Conservation (phyloP, 1,140 invertebrate genomes). For the Drosophila serrata region DNA sequence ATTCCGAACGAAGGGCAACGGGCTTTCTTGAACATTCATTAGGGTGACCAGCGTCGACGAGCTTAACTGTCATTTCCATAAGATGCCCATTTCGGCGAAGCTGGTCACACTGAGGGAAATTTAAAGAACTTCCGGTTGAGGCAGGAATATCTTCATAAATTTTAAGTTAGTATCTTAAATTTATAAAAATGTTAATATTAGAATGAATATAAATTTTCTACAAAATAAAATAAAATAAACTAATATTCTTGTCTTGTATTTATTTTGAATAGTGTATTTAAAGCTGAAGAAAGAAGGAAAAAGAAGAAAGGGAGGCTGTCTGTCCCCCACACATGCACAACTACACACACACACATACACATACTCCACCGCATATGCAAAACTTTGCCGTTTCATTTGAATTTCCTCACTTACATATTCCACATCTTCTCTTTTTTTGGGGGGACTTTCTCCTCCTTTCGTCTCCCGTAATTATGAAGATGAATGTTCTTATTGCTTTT, state of each 20-base stretch:
- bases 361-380: constrained; percentile 68
- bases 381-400: constrained; percentile 77
- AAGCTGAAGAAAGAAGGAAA: not conserved
- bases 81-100: constrained; percentile 37
- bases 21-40: constrained; percentile 55
- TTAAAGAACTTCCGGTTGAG: not conserved
- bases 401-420: constrained; percentile 43
- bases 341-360: constrained; percentile 7
- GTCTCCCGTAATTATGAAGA: constrained; percentile 73
- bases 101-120: constrained; percentile 11
- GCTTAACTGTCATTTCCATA: constrained; percentile 80
- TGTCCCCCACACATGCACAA: constrained; percentile 1
- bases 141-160: not conserved
- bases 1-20: constrained; percentile 52
- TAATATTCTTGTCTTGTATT: not conserved
- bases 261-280: not conserved
- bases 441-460: constrained; percentile 25
- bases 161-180: not conserved
- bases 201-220: too few species aligned
- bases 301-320: not conserved
- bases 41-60: constrained; percentile 66
- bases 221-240: too few species aligned
- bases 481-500: constrained; percentile 83
- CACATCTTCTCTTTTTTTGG: constrained; percentile 8
- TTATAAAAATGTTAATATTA: not conserved